phyloP scores from a whole-genome alignment of 2,797 vertebrate species.

The Chromis chromis region DNA sequence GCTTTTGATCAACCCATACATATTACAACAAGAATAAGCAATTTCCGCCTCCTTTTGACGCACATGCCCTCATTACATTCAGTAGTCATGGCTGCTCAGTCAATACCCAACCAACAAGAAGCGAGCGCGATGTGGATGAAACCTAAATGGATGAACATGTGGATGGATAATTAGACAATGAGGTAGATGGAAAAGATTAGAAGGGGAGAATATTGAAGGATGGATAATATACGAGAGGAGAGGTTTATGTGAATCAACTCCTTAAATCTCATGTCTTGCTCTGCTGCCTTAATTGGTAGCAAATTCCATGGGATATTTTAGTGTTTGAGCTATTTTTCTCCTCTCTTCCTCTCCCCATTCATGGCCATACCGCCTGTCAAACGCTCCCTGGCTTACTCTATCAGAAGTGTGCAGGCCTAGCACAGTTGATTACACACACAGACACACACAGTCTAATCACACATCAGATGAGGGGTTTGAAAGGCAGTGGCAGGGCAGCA shows the following conservation, averaged over 20 bases:
- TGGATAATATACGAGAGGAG: slow-evolving; percentile 34
- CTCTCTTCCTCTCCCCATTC: slow-evolving; percentile 72
- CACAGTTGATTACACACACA: slow-evolving; percentile 56
- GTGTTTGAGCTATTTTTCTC: slow-evolving; percentile 71
- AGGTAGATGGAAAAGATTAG: slow-evolving; percentile 42
- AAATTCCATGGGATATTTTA: slow-evolving; percentile 76
- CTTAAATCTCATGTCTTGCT: slow-evolving; percentile 68
- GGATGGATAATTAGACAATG: slow-evolving; percentile 19
- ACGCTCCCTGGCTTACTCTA: slow-evolving; percentile 45
- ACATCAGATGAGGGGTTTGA: slow-evolving; percentile 49
- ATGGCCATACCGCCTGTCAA: slow-evolving; percentile 67
- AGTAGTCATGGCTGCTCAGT: slow-evolving; percentile 32
- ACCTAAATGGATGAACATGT: slow-evolving; percentile 23
- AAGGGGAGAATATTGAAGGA: slow-evolving; percentile 27
- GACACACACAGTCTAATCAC: slow-evolving; percentile 17
- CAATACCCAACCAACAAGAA: slow-evolving; percentile 14
- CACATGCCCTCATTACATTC: slow-evolving; percentile 23
- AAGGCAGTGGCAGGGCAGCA: slow-evolving; percentile 32
- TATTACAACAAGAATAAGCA: not conserved
- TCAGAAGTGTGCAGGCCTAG: slow-evolving; percentile 44
- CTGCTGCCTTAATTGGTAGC: slow-evolving; percentile 85
- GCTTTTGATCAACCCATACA: slow-evolving; percentile 15
- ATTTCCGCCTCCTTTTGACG: slow-evolving; percentile 7
- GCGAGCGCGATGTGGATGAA: slow-evolving; percentile 15
- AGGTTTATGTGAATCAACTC: slow-evolving; percentile 66